These are phyloP conservation scores for Antigone vipio DNA, from an alignment of 2,113 vertebrate genomes.

Conservation along the genomic window DNA sequence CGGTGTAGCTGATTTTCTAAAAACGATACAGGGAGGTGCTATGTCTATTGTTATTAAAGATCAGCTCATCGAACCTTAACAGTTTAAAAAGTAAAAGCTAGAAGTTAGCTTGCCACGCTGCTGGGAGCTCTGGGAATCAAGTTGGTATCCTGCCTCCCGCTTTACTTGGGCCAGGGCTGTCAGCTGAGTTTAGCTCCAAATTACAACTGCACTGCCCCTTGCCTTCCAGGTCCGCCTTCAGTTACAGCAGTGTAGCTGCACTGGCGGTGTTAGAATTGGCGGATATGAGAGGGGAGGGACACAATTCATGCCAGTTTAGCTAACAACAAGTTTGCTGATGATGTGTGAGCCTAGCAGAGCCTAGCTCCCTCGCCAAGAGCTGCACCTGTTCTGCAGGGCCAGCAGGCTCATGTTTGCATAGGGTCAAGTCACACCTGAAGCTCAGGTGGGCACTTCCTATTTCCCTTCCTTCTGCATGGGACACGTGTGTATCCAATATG, in stretches of 20 bases:
- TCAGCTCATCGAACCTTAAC: not conserved
- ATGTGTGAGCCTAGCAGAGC: not conserved
- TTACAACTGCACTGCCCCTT: not conserved
- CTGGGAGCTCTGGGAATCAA: not conserved
- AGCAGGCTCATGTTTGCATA: not conserved
- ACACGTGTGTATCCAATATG: not conserved
- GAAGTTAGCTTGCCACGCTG: not conserved
- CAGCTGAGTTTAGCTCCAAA: not conserved
- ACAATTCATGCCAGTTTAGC: not conserved
- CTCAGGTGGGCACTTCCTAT: not conserved
- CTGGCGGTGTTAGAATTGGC: not conserved
- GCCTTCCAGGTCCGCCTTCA: not conserved
- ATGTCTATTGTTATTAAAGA: not conserved
- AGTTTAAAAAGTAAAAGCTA: not conserved
- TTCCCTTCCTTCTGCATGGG: not conserved
- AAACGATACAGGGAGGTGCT: not conserved
- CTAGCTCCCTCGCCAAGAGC: rapidly evolving
- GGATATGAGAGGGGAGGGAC: not conserved
- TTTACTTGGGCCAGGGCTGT: not conserved
- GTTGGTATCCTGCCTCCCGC: rapidly evolving
- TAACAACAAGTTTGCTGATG: not conserved
- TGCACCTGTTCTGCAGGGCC: not conserved
- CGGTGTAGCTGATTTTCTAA: not conserved
- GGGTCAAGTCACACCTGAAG: not conserved
- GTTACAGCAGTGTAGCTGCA: not conserved